These are phyloP conservation scores for Melospiza melodia DNA, from an alignment of 2,113 vertebrate species.

Conservation along the genomic window DNA sequence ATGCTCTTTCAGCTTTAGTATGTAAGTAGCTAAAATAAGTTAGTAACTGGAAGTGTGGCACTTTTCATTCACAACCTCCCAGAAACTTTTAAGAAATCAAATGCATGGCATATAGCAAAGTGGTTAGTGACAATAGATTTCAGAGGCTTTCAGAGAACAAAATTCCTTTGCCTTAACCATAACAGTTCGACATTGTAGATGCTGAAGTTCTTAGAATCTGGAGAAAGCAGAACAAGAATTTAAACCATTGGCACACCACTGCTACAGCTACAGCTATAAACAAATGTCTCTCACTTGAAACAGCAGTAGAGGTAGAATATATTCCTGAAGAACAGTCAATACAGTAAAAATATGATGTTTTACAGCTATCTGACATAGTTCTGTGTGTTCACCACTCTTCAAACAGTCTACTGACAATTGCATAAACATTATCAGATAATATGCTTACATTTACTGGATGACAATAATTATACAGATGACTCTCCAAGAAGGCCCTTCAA, in stretches of 20 bases:
- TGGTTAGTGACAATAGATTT: not conserved
- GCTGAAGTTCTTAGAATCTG: not conserved
- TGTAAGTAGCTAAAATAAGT: not conserved
- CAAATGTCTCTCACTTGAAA: not conserved
- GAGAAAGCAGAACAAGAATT: not conserved
- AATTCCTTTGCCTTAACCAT: not conserved
- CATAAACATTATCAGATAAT: not conserved
- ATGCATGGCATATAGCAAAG: not conserved
- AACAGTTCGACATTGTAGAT: not conserved
- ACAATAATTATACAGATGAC: not conserved
- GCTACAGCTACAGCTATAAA: not conserved
- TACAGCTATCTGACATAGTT: not conserved
- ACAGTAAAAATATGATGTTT: not conserved
- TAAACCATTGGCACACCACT: not conserved
- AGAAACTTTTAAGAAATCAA: not conserved
- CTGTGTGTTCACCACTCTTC: not conserved
- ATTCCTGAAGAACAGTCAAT: not conserved
- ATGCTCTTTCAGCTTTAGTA: not conserved
- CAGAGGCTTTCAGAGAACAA: not conserved
- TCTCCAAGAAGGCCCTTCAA: conserved; percentile 73
- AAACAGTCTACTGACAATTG: not conserved
- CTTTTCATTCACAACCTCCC: not conserved
- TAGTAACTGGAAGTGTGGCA: not conserved
- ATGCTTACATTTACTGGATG: conserved; percentile 59
- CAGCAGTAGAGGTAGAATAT: not conserved